Base-by-base conservation (phyloP, 2,888 invertebrate species). In the Drosophila buzzatii region DNA sequence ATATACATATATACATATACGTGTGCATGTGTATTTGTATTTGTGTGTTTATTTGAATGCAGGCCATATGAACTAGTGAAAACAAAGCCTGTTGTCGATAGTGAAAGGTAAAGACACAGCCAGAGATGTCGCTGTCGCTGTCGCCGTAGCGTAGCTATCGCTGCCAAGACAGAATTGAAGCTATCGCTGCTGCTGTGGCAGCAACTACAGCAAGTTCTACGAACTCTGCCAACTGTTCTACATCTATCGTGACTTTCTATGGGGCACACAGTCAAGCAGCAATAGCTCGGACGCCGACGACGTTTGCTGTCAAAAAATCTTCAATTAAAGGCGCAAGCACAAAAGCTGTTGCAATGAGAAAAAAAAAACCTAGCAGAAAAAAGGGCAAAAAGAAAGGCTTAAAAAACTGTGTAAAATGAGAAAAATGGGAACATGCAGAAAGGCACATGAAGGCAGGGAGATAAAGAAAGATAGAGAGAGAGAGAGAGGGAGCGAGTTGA, bases 261-360 rank as follows among this genome's bases (percentile, higher is more conserved):
- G 70, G 69, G 47, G 1, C 33, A 33, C 49, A 12, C 55, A 47
- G 51, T 57, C 45, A 23, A 27, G 16, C 47, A 45, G 45, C 69
- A 57, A 37, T 49, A 35, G 33, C 23, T 33, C 31, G 49, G 31
- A 71, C 81, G 52, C 20, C 37, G 76, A 65, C 79, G 65, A 79
- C 80, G 79, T 85, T 85, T 79, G 85, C 85, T 85, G 85, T 85
- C 88, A 87, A 85, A 85, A 85, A 85, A 85, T 85, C 85, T 85
- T 85, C 85, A 85, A 85, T 85, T 85, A 85, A 85, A 85, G 85
- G 85, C 85, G 81, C 70, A 77, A 82, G 88, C 88, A 85, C 85
- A 85, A 85, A 85, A 88, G 88, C 88, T 72, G 78, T 75, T 59
- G 78, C 85, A 70, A 65, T 61, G 69, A 64, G 69, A 62, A 66